A percentile compares a stretch with the other conserved stretches of the same genome.
These are phyloP conservation scores for Accipiter cooperii DNA, from an alignment of 2,113 vertebrate genomes.

Conservation along the genomic window DNA sequence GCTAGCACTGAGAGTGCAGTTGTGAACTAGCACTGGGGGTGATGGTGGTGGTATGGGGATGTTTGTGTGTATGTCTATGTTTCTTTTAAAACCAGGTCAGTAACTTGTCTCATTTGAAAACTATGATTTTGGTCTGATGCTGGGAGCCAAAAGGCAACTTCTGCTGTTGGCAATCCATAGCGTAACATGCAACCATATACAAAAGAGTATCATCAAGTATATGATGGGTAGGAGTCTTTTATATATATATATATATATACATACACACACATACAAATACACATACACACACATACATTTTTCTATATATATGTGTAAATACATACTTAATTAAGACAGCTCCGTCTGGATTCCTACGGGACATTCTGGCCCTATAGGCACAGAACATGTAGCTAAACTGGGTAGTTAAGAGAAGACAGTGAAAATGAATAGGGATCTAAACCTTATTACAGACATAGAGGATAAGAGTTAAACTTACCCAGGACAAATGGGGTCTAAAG, in stretches of 20 bases:
- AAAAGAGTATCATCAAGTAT: not conserved
- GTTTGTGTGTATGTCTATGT: not conserved
- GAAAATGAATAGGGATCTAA: not conserved
- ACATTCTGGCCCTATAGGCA: not conserved
- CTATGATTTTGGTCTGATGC: not conserved
- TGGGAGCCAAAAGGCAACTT: not conserved
- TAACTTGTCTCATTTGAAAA: not conserved
- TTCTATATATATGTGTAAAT: not conserved
- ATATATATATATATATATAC: too few relatives aligned
- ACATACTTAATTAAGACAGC: not conserved
- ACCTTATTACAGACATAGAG: not conserved
- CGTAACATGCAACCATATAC: not conserved
- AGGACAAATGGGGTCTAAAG: not conserved
- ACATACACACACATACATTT: not conserved
- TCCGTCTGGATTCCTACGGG: not conserved
- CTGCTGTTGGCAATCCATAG: not conserved
- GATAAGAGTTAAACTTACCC: not conserved
- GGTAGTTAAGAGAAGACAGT: not conserved
- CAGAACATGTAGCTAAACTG: not conserved
- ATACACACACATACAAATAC: rapidly evolving
- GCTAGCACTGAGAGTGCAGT: not conserved
- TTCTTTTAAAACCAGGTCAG: not conserved
- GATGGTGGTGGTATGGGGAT: not conserved
- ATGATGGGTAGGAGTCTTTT: not conserved
- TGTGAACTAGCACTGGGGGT: not conserved